Base-by-base conservation (phyloP, 2,888 invertebrate species). In the Orthonychiurus folsomi region DNA sequence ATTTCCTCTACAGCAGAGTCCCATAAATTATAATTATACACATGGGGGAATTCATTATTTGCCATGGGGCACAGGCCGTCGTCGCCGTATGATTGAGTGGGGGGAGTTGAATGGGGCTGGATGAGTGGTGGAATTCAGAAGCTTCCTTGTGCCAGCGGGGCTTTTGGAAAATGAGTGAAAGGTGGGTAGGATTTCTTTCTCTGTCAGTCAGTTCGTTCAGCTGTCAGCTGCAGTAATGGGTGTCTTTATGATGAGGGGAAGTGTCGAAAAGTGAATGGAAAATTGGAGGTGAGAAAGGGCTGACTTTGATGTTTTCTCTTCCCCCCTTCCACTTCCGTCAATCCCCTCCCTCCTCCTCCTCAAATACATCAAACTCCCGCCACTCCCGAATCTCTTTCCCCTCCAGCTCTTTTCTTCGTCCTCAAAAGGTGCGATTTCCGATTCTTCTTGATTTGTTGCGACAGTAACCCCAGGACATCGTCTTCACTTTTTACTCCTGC, bases 211-310 rank as follows among this genome's bases (percentile, higher is more conserved):
- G 37, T 9, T 37, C 58, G 62, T 62, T 66, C 60, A 66, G 61
- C 55, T 64, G 66, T 67, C 66, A 67, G 60, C 25, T 63, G 54
- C 66, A 67, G 66, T 61, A 64, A 64, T 63, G 64, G 66, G 61
- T 56, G 61, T 28, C 50, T 56, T 60, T 52, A 60, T 53, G 53
- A 50, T 50, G 48, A 60, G 63, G 23, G 54, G 3, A 37, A 52
- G 47, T 27, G 50, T 20, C 20, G 37, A 37, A 15, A 37, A 37
- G 37, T 37, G 37, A 15, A 37, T 37, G 37, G 37, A 37, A 37
- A 37, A 37, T 37, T 37, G 37, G 37, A 47, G 47, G 26, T 3
- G 28, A 56, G 26, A 27, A 47, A 26, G 1, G 15, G 9, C 15
- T 37, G 37, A 37, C 37, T 37, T 37, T 37, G 37, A 37, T 37